Evolutionary conservation across 2,888 invertebrate genomes (phyloP).

Genomic region (Invenusta paracnida): DNA sequence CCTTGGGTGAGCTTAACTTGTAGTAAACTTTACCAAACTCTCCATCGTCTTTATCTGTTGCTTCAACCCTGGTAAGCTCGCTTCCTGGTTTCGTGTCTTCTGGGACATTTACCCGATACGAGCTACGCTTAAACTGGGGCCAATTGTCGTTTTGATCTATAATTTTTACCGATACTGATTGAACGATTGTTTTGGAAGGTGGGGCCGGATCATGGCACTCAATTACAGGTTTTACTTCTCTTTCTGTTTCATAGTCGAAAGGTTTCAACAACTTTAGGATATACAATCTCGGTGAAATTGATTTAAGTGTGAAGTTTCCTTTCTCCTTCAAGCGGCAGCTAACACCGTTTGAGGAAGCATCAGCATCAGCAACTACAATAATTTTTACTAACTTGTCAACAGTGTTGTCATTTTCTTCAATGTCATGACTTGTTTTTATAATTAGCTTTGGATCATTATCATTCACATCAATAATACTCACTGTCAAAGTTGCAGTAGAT

Average conservation of each 20-base stretch:
- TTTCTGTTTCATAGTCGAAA: slow-evolving; percentile 35
- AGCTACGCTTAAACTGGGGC: slow-evolving; percentile 9
- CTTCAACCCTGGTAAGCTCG: neutral
- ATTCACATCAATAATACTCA: neutral
- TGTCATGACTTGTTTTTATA: neutral
- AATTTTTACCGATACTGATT: neutral
- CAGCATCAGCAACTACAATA: neutral
- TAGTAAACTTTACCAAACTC: slow-evolving; percentile 24
- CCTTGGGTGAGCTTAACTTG: neutral
- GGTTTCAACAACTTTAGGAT: neutral
- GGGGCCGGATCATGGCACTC: slow-evolving; percentile 28
- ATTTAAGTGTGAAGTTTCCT: neutral
- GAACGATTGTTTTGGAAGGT: neutral
- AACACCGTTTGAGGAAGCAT: neutral
- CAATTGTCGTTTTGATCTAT: slow-evolving; percentile 38
- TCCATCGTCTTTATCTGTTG: slow-evolving; percentile 26
- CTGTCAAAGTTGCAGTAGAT: neutral
- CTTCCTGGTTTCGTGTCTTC: neutral
- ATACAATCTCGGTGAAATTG: neutral
- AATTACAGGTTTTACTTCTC: slow-evolving; percentile 20
- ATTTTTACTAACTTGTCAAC: neutral
- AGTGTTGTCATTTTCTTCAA: neutral
- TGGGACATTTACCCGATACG: slow-evolving; percentile 6
- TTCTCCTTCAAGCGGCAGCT: neutral
- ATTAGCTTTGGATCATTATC: neutral